Percentiles rank a stretch among this genome's conserved stretches.
Conservation (phyloP, 2,113 vertebrate species). For the Notothenia rossii region DNA sequence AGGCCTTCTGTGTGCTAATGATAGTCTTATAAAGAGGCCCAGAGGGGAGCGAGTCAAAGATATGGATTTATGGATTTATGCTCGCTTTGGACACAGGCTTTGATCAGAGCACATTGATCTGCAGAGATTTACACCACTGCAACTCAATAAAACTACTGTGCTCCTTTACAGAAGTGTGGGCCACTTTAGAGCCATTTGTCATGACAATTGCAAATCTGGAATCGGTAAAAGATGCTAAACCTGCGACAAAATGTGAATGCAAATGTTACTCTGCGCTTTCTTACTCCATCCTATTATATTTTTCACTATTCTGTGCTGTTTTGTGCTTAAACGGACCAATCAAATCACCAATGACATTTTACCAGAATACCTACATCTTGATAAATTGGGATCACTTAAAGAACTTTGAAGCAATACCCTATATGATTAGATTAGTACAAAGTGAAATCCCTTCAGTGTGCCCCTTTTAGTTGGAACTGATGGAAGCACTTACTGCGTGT, state of each 20-base stretch:
- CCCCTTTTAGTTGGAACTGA: background rate
- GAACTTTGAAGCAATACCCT: too few relatives aligned
- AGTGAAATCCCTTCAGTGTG: background rate
- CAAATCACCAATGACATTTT: background rate
- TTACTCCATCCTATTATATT: background rate
- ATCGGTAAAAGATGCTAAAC: constrained; percentile 45
- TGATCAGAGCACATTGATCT: constrained; percentile 82
- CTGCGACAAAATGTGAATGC: constrained; percentile 41
- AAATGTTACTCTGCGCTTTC: constrained; percentile 2
- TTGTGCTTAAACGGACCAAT: background rate
- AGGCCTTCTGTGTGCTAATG: constrained; percentile 77
- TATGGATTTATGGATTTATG: constrained; percentile 81
- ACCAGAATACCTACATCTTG: background rate
- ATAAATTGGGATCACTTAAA: background rate
- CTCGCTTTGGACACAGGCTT: constrained; percentile 75
- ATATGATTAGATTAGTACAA: background rate
- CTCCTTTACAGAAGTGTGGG: constrained; percentile 59
- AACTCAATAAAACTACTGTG: constrained; percentile 70
- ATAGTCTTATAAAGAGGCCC: constrained; percentile 75
- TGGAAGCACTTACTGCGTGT: constrained; percentile 92
- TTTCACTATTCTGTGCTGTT: background rate
- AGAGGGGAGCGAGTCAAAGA: constrained; percentile 66
- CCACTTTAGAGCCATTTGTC: constrained; percentile 72
- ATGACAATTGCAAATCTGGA: constrained; percentile 64
- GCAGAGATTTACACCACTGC: constrained; percentile 77